Base-by-base conservation (phyloP, 2,888 invertebrate genomes). In the Girardia tigrina region DNA sequence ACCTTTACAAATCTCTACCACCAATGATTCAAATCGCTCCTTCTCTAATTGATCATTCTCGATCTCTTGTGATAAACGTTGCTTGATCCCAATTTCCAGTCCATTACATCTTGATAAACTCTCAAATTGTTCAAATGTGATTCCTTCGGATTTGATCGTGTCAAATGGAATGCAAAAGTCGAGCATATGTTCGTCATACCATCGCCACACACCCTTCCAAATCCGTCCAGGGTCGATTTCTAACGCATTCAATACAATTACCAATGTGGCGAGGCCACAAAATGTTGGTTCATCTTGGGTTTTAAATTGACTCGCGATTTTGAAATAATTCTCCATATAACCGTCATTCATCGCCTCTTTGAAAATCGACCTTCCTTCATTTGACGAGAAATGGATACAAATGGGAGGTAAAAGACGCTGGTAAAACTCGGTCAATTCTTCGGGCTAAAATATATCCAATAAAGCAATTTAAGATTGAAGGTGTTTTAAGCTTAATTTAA, bases 171-270 rank as follows among this genome's bases (percentile, higher is more conserved):
- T 80, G 78, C 85, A 85, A 77, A 84, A 85, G 77, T 84, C 83
- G 23, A 85, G 79, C 84, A 85, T 85, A 29, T 81, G 79, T 78
- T 85, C 85, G 78, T 85, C 84, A 78, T 84, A 85, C 82, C 84
- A 85, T 26, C 84, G 79, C 85, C 85, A 85, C 1, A 82, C 81
- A 0, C 82, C 82, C 77, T 82, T 82, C 81, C 81, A 81, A 0
- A 82, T 79, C 16, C 78, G 78, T 16, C 81, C 81, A 0, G 84
- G 83, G 75, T 83, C 83, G 4, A 83, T 81, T 77, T 82, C 83
- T 28, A 85, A 79, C 1, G 83, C 81, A 77, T 85, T 85, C 29
- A 85, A 79, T 1, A 82, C 81, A 81, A 80, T 81, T 78, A 84
- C 83, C 16, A 85, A 79, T 0, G 84, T 83, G 26, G 84, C 82